Evolutionary conservation across 2,888 invertebrate genomes (phyloP), one percentile per base, ranked within the genome.

Genomic region (Drosophila paranaensis): DNA sequence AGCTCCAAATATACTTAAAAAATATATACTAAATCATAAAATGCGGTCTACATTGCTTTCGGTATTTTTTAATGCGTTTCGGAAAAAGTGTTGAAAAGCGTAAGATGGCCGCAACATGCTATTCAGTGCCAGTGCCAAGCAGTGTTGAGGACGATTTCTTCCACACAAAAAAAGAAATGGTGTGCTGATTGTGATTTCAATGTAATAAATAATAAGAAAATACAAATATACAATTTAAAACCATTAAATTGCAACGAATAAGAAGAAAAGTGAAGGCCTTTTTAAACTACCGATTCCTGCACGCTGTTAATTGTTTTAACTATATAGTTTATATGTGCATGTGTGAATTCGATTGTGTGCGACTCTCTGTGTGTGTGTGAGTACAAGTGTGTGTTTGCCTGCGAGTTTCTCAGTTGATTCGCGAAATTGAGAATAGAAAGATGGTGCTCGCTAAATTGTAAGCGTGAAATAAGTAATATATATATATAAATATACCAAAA

Each of bases 401-500:
- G 60, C 70, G 71, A 74, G 71, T 78, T 73, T 88, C 78, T 88
- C 79, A 81, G 86, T 80, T 75, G 82, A 65, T 74, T 77, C 80
- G 80, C 89, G 66, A 84, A 82, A 86, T 81, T 79, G 87, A 84
- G 89, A 87, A 89, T 84, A 88, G 76, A 87, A 89, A 87, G 74
- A 84, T 89, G 89, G 82, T 84, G 82, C 76, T 76, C 84, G 74
- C 68, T 72, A 76, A 81, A 77, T 71, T 82, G 77, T 81, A 81
- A 84, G 74, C 82, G 82, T 81, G 72, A 79, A 79, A 73, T 74
- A 88, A 79, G 46, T 75, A 74, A 69, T 67, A 77, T 72, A 77
- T 72, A 77, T 72, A 81, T 54, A 81, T 50, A 68, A 56, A 73
- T 57, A 60, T 50, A 56, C 53, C 45, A 56, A 46, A 58, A 56